Evolutionary conservation across 64 coral and sea anemone species (phyloP).

Genomic region (Stylophora pistillata): DNA sequence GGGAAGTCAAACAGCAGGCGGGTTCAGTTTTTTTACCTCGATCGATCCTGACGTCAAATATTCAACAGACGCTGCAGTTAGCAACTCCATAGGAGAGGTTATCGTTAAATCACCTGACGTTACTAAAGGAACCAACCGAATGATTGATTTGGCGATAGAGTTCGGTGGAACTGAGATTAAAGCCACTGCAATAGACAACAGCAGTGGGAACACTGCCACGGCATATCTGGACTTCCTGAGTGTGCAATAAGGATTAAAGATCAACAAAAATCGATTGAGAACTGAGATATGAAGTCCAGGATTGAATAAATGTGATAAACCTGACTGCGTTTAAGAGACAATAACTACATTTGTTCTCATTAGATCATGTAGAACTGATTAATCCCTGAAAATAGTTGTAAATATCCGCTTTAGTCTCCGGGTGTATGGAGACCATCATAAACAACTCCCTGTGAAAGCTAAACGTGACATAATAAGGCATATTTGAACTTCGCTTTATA

Average conservation of each 20-base stretch:
- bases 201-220: conserved; percentile 22
- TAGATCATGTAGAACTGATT: no score
- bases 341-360: no score
- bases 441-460: no score
- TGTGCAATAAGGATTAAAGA: background rate
- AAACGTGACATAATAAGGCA: no score
- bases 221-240: conserved; percentile 27
- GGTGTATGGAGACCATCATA: no score
- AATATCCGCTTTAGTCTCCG: no score
- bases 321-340: no score
- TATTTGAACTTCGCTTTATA: no score
- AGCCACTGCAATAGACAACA: background rate
- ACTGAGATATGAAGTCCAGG: no score
- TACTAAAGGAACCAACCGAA: conserved; percentile 5
- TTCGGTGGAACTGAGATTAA: conserved; percentile 38
- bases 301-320: no score
- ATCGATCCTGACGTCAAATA: background rate
- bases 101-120: conserved; percentile 21
- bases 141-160: background rate
- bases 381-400: no score
- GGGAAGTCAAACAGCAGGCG: background rate
- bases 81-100: conserved; percentile 19
- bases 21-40: background rate
- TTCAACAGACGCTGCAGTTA: conserved; percentile 18
- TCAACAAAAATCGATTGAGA: no score